Evolutionary conservation across 2,888 invertebrate species (phyloP).

Genomic region (Leptarthrus brevirostris): DNA sequence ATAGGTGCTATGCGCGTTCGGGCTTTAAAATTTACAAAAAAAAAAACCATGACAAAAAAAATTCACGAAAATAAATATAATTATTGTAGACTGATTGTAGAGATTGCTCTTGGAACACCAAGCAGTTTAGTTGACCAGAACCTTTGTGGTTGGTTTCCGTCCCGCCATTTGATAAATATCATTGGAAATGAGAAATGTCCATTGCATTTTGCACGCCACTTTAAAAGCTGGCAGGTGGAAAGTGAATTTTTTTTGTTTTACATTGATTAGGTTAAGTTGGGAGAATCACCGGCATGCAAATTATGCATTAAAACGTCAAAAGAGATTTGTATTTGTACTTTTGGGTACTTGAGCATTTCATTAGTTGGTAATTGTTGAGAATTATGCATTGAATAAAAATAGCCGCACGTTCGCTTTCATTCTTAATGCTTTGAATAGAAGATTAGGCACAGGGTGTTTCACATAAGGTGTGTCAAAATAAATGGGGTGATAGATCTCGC

Average conservation of each 20-base stretch:
- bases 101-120: neutral
- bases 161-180: slow-evolving; percentile 21
- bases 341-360: too few species aligned
- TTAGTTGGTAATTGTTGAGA: too few species aligned
- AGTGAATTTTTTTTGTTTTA: slow-evolving; percentile 19
- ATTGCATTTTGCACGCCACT: slow-evolving; percentile 6
- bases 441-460: too few species aligned
- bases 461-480: too few species aligned
- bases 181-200: too few species aligned
- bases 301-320: neutral
- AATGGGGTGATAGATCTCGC: too few species aligned
- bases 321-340: too few species aligned
- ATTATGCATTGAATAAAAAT: too few species aligned
- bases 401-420: too few species aligned
- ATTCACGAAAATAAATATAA: neutral
- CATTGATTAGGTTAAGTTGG: neutral
- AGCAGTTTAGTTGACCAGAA: neutral
- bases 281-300: neutral
- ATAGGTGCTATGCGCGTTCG: neutral
- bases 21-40: neutral
- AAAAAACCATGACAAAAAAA: neutral
- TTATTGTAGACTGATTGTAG: slow-evolving; percentile 8
- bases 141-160: neutral
- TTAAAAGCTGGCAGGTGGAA: neutral
- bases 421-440: too few species aligned